Percentiles rank a stretch among this genome's conserved stretches.
phyloP scores from a whole-genome alignment of 1,140 invertebrate species.

The Stegodyphus mimosarum region DNA sequence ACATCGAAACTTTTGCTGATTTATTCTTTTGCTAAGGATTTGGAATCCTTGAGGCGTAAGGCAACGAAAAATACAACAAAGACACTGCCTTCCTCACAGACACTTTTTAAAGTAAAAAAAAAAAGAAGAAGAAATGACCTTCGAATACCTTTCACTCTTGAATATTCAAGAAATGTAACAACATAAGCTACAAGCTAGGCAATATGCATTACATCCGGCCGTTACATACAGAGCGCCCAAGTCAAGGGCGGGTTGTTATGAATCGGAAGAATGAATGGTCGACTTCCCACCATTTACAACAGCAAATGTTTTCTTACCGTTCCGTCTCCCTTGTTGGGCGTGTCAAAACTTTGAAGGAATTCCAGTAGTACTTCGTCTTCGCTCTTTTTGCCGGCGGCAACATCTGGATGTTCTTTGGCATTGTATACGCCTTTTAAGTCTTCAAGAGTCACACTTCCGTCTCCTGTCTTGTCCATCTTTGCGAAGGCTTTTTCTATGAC shows the following conservation, averaged over 20 bases:
- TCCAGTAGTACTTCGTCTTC: slow-evolving; percentile 64
- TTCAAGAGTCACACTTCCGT: slow-evolving; percentile 65
- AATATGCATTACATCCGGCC: no score
- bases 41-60: no score
- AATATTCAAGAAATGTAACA: no score
- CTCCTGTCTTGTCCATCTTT: slow-evolving; percentile 66
- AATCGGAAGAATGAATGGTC: neutral
- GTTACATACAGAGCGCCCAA: no score
- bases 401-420: slow-evolving; percentile 64
- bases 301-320: slow-evolving; percentile 36
- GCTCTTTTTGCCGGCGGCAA: slow-evolving; percentile 63
- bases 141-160: no score
- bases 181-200: no score
- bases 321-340: slow-evolving; percentile 55
- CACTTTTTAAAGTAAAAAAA: no score
- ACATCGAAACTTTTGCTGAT: no score
- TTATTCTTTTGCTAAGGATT: no score
- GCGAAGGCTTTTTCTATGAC: slow-evolving; percentile 64
- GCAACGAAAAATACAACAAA: no score
- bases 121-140: no score
- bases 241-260: neutral
- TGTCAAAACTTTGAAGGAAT: slow-evolving; percentile 65
- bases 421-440: slow-evolving; percentile 64
- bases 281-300: neutral
- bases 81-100: no score